Evolutionary conservation across 2,888 invertebrate species (phyloP), one percentile per base, ranked within the genome.

Genomic region (Heliconius aoede): DNA sequence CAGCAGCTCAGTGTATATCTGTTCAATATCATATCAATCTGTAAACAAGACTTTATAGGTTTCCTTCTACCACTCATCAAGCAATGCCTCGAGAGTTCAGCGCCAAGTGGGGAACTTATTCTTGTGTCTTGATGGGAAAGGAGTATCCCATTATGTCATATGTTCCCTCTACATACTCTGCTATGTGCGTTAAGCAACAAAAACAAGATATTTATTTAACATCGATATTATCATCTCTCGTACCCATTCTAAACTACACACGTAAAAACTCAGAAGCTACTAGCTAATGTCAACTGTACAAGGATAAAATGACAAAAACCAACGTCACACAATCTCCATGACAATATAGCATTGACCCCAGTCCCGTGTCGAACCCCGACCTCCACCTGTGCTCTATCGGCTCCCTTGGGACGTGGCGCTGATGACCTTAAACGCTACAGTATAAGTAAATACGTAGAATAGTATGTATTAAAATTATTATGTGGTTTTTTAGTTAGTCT

Each of bases 331-430:
- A 84, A 89, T 90, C 86, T 88, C 86, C 89, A 91, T 90, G 88
- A 92, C 92, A 93, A 91, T 90, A 85, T 89, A 89, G 86, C 91
- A 89, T 89, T 91, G 93, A 89, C 91, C 93, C 81, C 79, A 85
- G 85, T 82, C 84, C 84, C 86, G 79, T 80, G 82, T 85, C 88
- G 89, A 88, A 89, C 90, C 85, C 65, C 86, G 85, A 86, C 86
- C 89, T 86, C 84, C 82, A 81, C 82, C 81, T 78, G 86, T 88
- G 89, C 90, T 90, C 92, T 89, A 88, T 89, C 85, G 87, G 87
- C 84, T 82, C 86, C 85, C 86, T 87, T 88, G 88, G 86, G 87
- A 92, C 92, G 91, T 90, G 91, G 86, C 84, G 81, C 79, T 77
- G 80, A 81, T 85, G 87, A 87, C 88, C 87, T 87, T 87, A 87